These are phyloP conservation scores for Chaetophractus vellerosus DNA, from an alignment of 2,797 vertebrate species.

Conservation along the genomic window DNA sequence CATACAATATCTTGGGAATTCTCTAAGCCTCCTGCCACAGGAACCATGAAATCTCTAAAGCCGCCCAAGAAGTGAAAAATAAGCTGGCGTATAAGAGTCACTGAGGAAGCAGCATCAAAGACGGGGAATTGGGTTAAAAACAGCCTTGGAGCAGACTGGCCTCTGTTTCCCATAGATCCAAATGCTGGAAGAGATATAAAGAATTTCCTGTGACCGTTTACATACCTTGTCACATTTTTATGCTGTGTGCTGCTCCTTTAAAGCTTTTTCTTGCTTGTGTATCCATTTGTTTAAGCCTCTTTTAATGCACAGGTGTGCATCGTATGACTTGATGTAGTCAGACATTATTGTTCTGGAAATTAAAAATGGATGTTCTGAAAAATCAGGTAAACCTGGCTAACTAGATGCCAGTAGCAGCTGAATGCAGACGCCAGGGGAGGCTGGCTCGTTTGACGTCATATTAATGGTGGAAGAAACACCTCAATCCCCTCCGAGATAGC, in stretches of 20 bases:
- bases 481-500: not conserved
- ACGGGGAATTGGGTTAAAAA: not conserved
- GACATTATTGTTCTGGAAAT: not conserved
- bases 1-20: not conserved
- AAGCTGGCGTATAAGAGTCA: not conserved
- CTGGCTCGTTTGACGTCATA: not conserved
- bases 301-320: not conserved
- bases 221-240: not conserved
- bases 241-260: not conserved
- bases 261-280: not conserved
- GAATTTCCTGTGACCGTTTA: not conserved
- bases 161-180: not conserved
- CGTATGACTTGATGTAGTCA: not conserved
- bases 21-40: not conserved
- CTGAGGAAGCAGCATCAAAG: not conserved
- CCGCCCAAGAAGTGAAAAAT: constrained; percentile 22
- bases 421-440: not conserved
- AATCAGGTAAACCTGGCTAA: not conserved
- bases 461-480: not conserved
- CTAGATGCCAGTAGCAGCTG: not conserved
- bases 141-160: not conserved
- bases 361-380: not conserved
- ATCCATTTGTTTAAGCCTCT: constrained; percentile 49
- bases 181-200: not conserved
- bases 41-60: constrained; percentile 70